Evolutionary conservation across 2,888 invertebrate genomes (phyloP).

Genomic region (Epirrhoe tristata): DNA sequence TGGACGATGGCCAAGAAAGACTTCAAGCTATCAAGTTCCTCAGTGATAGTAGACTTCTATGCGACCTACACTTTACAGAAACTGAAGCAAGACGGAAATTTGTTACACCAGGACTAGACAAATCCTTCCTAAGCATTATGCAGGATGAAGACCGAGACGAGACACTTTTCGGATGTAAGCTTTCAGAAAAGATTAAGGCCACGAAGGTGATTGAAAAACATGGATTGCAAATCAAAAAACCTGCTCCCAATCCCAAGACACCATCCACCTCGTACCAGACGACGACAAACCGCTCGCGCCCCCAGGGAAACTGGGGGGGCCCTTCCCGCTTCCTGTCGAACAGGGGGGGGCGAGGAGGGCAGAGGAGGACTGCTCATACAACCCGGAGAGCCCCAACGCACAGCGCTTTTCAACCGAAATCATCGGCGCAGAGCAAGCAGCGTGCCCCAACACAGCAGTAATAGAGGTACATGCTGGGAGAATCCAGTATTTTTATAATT

Average conservation of each 20-base stretch:
- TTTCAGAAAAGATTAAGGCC: conserved; percentile 17
- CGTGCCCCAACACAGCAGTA: conserved; percentile 5
- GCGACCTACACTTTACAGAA: neutral
- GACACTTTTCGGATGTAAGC: conserved; percentile 12
- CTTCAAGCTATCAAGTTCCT: neutral
- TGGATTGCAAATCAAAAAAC: conserved; percentile 6
- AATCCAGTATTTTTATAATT: conserved; percentile 33
- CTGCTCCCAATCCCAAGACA: conserved; percentile 2
- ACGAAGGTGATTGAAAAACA: conserved; percentile 21
- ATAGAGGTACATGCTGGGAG: conserved; percentile 7
- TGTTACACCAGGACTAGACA: conserved; percentile 12
- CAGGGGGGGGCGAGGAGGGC: conserved; percentile 33
- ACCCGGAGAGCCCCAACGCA: conserved; percentile 1
- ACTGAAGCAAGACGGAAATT: conserved; percentile 11
- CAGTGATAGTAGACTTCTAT: neutral
- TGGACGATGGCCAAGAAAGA: neutral
- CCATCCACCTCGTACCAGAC: neutral
- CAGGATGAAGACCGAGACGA: conserved; percentile 20
- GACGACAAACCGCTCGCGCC: neutral
- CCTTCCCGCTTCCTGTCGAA: conserved; percentile 21
- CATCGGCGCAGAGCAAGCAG: neutral
- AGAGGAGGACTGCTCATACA: neutral
- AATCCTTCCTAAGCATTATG: conserved; percentile 1
- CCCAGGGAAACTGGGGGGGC: conserved; percentile 20
- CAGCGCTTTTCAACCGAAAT: neutral